phyloP scores from a whole-genome alignment of 2,113 vertebrate genomes.

The Apaloderma vittatum region DNA sequence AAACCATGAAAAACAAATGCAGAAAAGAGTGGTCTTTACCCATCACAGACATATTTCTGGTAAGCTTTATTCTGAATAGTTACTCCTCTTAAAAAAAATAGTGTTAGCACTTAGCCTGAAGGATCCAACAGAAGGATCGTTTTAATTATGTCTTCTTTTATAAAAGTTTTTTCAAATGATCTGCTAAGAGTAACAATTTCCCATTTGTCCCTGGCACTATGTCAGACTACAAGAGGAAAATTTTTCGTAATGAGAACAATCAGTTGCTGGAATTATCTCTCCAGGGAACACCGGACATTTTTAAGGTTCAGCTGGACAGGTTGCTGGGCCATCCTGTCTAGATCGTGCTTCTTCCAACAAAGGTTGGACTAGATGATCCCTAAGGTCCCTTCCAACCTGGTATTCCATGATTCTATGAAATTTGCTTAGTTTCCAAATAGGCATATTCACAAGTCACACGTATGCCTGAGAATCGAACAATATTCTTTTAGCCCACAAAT shows the following conservation, averaged over 20 bases:
- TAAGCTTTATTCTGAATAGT: background rate
- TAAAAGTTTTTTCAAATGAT: background rate
- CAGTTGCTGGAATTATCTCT: no score
- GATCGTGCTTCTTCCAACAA: no score
- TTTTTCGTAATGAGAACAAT: no score
- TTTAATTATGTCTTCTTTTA: background rate
- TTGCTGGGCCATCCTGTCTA: no score
- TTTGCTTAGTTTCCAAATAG: background rate
- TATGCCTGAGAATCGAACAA: background rate
- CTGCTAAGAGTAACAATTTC: background rate
- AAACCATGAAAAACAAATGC: background rate
- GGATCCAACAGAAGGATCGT: background rate
- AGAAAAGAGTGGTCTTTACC: background rate
- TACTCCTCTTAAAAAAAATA: background rate
- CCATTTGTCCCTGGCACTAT: background rate
- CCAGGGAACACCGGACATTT: no score
- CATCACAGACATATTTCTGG: background rate
- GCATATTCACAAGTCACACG: fast-evolving
- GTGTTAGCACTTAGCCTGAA: background rate
- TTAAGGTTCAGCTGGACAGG: no score
- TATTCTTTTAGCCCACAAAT: background rate
- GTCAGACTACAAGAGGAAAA: background rate
- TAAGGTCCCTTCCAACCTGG: no score
- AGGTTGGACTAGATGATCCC: no score
- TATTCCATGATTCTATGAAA: no score